Conservation (phyloP, 2,888 invertebrate genomes). For the Drosophila subsilvestris region DNA sequence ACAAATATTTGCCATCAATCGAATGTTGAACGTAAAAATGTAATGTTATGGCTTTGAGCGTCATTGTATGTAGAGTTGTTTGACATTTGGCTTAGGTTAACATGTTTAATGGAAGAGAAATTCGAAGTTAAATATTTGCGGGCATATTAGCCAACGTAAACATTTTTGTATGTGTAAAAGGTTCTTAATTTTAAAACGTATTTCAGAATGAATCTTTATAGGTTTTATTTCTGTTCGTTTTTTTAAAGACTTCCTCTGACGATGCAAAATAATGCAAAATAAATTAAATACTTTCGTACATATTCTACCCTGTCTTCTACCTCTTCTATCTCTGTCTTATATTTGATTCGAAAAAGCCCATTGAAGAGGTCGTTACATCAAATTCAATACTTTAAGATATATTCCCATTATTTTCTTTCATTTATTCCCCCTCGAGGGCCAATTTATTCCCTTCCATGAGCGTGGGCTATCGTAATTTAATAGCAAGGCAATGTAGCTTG, state of each 20-base stretch:
- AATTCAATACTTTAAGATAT: background rate
- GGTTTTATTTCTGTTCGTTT: too few species aligned
- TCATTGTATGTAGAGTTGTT: background rate
- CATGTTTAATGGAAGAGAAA: background rate
- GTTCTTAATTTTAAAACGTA: background rate
- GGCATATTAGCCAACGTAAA: background rate
- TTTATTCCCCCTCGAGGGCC: background rate
- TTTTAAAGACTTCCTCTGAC: too few species aligned
- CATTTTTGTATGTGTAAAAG: background rate
- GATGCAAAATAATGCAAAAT: too few species aligned
- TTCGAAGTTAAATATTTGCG: background rate
- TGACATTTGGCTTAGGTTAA: conserved; percentile 25
- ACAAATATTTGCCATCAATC: conserved; percentile 58
- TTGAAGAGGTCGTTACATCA: background rate
- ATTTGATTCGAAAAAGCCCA: too few species aligned
- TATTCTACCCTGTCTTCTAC: too few species aligned
- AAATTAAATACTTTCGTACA: too few species aligned
- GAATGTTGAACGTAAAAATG: conserved; percentile 21
- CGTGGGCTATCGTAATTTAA: background rate
- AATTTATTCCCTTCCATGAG: background rate
- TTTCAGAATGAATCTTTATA: background rate
- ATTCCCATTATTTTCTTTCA: background rate
- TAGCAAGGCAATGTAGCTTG: background rate
- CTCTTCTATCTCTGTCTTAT: too few species aligned
- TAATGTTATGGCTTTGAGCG: background rate